Evolutionary conservation across 2,888 invertebrate species (phyloP).

Genomic region (Cataglyphis livida): DNA sequence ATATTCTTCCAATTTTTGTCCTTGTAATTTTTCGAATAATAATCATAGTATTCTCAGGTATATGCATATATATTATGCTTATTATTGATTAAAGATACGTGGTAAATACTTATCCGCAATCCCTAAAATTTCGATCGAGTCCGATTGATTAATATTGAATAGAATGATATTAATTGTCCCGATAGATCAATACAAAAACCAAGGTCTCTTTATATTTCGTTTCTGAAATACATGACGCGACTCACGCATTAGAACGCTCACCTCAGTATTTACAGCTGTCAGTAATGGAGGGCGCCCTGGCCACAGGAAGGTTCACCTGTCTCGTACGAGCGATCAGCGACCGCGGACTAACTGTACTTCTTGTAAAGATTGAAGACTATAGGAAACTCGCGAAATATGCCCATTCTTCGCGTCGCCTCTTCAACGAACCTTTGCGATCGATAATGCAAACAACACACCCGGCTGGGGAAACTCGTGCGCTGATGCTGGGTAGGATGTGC

Average conservation of each 20-base stretch:
- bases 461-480: background rate
- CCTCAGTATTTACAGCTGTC: conserved; percentile 47
- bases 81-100: background rate
- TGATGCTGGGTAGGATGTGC: background rate
- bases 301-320: background rate
- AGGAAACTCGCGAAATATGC: conserved; percentile 81
- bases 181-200: conserved; percentile 16
- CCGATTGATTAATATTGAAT: conserved; percentile 7
- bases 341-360: conserved; percentile 76
- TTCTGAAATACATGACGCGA: background rate
- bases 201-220: background rate
- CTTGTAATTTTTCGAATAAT: background rate
- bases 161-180: background rate
- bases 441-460: conserved; percentile 22
- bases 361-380: conserved; percentile 80
- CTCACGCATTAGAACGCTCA: conserved; percentile 34
- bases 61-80: background rate
- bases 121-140: conserved; percentile 32
- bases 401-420: conserved; percentile 73
- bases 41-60: background rate
- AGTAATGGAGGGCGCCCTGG: background rate
- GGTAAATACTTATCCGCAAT: background rate
- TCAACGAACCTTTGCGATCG: conserved; percentile 17
- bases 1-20: background rate
- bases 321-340: background rate